A percentile compares a stretch with the other conserved stretches of the same genome.
These are phyloP conservation scores for Andricus curvator DNA, from an alignment of 2,888 invertebrate species.

Conservation along the genomic window DNA sequence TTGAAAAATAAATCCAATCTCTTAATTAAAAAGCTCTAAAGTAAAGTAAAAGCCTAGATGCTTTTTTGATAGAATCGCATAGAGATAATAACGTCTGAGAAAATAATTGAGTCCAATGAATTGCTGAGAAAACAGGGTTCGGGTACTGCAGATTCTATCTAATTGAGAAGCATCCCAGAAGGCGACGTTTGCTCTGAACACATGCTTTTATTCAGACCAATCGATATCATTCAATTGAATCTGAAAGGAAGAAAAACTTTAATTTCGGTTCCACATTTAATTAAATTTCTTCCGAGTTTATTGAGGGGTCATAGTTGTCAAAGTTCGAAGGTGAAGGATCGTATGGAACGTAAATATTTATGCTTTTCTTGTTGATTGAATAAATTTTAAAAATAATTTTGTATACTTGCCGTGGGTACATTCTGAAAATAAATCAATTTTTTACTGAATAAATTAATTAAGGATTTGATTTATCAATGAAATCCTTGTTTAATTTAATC, in stretches of 20 bases:
- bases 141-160: too few relatives aligned
- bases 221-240: neutral
- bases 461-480: too few relatives aligned
- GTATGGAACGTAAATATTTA: too few relatives aligned
- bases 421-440: too few relatives aligned
- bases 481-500: too few relatives aligned
- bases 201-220: neutral
- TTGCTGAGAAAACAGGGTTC: neutral
- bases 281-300: neutral
- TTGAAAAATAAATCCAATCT: neutral
- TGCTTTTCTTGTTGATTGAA: too few relatives aligned
- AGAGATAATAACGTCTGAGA: neutral
- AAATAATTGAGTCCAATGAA: too few relatives aligned
- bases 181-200: neutral
- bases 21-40: neutral
- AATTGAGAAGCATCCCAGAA: neutral
- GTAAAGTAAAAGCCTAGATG: neutral
- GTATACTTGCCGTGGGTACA: too few relatives aligned
- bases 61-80: neutral
- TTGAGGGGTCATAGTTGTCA: too few relatives aligned
- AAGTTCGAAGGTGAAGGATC: too few relatives aligned
- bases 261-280: neutral
- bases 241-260: neutral
- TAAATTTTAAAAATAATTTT: too few relatives aligned
- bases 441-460: too few relatives aligned